Conservation (phyloP, 2,113 vertebrate genomes). For the Brachirus orientalis region DNA sequence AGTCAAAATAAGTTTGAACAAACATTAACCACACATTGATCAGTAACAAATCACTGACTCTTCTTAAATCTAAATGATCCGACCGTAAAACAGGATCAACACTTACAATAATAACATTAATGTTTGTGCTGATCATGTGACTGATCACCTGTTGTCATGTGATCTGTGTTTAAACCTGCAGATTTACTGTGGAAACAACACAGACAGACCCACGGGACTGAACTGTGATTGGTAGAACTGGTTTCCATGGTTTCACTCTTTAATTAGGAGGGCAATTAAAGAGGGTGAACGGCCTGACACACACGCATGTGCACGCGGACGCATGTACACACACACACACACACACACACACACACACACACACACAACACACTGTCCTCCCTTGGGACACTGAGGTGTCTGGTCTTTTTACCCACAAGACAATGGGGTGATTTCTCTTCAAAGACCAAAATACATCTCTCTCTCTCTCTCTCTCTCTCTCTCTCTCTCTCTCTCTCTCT, state of each 20-base stretch:
- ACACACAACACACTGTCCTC: slow-evolving; percentile 38
- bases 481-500: neutral
- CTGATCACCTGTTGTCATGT: neutral
- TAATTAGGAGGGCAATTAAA: slow-evolving; percentile 74
- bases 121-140: neutral
- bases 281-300: slow-evolving; percentile 39
- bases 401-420: slow-evolving; percentile 55
- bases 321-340: neutral
- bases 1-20: too few species aligned
- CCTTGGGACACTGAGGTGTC: slow-evolving; percentile 38
- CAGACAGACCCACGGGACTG: slow-evolving; percentile 46
- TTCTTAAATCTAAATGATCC: too few species aligned
- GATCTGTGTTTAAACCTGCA: neutral
- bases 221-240: slow-evolving; percentile 28
- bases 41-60: too few species aligned
- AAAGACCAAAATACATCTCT: slow-evolving; percentile 30
- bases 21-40: too few species aligned
- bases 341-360: slow-evolving; percentile 7
- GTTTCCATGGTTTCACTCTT: slow-evolving; percentile 67
- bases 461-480: neutral
- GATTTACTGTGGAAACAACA: neutral
- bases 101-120: too few species aligned
- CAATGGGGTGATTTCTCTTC: slow-evolving; percentile 45
- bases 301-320: neutral
- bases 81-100: too few species aligned